Evolutionary conservation across 2,113 vertebrate genomes (phyloP).

Genomic region (Alligator mississippiensis): DNA sequence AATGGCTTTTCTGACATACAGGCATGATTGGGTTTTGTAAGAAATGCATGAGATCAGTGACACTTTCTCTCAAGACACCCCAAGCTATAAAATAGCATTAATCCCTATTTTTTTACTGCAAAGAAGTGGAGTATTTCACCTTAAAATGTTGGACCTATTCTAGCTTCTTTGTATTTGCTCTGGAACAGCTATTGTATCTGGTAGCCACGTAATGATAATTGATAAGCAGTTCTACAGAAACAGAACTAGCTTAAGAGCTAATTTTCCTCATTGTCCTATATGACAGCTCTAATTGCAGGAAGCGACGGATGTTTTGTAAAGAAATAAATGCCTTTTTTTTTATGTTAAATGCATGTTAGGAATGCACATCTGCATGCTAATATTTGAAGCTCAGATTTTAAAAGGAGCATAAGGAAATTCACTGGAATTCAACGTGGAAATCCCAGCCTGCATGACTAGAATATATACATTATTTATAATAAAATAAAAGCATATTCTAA

Average conservation of each 20-base stretch:
- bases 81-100: not conserved
- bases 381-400: not conserved
- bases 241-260: not conserved
- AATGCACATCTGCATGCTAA: not conserved
- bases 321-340: accelerated
- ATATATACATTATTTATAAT: not conserved
- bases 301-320: not conserved
- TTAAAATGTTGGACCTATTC: not conserved
- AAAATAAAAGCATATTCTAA: not conserved
- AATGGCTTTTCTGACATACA: not conserved
- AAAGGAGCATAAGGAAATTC: not conserved
- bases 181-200: accelerated
- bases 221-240: not conserved
- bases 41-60: not conserved
- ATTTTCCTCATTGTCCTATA: not conserved
- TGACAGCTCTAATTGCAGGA: not conserved
- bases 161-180: not conserved
- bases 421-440: too few relatives aligned
- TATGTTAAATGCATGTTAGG: not conserved
- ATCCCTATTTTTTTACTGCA: not conserved
- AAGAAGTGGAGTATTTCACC: not conserved
- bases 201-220: accelerated
- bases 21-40: not conserved
- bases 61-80: not conserved
- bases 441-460: too few relatives aligned